Conservation (phyloP, 1,140 invertebrate species). For the Scaptomyza graminum region DNA sequence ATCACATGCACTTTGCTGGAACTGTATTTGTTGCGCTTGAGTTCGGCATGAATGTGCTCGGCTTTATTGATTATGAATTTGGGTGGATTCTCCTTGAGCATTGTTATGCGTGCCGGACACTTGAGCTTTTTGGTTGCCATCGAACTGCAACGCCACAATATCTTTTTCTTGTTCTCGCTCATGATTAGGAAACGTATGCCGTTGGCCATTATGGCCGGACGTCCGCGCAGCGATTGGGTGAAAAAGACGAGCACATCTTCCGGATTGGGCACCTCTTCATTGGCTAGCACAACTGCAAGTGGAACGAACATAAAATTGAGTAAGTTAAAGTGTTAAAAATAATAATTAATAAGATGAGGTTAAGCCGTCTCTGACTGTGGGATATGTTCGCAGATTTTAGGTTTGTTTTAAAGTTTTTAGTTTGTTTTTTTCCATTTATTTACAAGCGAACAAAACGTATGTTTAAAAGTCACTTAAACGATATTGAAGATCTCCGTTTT, state of each 20-base stretch:
- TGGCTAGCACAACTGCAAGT: conserved; percentile 75
- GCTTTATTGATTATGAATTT: conserved; percentile 82
- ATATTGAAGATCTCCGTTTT: conserved; percentile 48
- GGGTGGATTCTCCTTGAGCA: conserved; percentile 79
- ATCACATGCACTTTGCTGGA: conserved; percentile 65
- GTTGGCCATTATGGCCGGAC: conserved; percentile 82
- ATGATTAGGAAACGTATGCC: conserved; percentile 81
- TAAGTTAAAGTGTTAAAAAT: conserved; percentile 24
- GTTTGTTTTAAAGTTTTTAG: conserved; percentile 11
- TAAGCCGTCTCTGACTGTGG: conserved; percentile 22
- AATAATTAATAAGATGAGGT: conserved; percentile 21
- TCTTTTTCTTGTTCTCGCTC: conserved; percentile 83
- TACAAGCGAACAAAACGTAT: conserved; percentile 30
- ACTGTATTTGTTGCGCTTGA: conserved; percentile 81
- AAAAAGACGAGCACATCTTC: conserved; percentile 79
- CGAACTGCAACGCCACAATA: conserved; percentile 83
- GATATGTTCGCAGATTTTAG: conserved; percentile 5
- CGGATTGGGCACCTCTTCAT: conserved; percentile 78
- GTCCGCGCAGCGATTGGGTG: conserved; percentile 78
- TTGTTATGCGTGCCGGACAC: conserved; percentile 82
- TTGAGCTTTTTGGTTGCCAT: conserved; percentile 83
- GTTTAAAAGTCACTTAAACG: conserved; percentile 54
- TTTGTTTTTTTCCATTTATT: conserved; percentile 52
- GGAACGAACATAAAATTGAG: conserved; percentile 19
- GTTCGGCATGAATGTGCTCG: conserved; percentile 77